Evolutionary conservation across 2,113 vertebrate species (phyloP).

Genomic region (Panthera uncia): DNA sequence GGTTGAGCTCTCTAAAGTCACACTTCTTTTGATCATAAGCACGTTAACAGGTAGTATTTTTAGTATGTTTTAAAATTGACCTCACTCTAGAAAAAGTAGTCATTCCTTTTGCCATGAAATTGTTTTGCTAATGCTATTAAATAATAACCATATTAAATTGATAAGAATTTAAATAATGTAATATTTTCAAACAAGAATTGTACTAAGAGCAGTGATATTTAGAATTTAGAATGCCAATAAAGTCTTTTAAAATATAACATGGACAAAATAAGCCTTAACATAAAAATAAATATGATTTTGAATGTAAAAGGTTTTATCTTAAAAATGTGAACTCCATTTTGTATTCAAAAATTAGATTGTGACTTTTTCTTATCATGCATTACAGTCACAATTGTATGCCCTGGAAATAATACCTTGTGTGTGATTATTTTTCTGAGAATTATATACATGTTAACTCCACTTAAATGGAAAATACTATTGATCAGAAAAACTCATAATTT

Average conservation of each 20-base stretch:
- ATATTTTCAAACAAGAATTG: not conserved
- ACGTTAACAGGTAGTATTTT: not conserved
- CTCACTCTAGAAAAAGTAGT: not conserved
- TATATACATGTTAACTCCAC: not conserved
- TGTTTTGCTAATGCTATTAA: not conserved
- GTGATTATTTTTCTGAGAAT: not conserved
- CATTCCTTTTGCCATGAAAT: not conserved
- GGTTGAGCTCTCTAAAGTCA: not conserved
- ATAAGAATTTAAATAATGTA: not conserved
- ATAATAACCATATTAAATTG: not conserved
- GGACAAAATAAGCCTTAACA: not conserved
- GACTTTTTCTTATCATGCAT: not conserved
- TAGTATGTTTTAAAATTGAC: not conserved
- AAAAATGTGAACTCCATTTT: not conserved
- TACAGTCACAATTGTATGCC: not conserved
- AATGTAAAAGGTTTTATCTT: not conserved
- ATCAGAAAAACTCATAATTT: not conserved
- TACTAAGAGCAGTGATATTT: not conserved
- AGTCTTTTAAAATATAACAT: not conserved
- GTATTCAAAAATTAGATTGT: not conserved
- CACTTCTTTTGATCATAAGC: not conserved
- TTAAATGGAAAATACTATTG: not conserved
- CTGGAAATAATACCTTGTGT: not conserved
- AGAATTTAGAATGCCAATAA: not conserved
- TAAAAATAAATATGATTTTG: not conserved